Conservation (phyloP, 2,888 invertebrate species). For the Eristalis pertinax region DNA sequence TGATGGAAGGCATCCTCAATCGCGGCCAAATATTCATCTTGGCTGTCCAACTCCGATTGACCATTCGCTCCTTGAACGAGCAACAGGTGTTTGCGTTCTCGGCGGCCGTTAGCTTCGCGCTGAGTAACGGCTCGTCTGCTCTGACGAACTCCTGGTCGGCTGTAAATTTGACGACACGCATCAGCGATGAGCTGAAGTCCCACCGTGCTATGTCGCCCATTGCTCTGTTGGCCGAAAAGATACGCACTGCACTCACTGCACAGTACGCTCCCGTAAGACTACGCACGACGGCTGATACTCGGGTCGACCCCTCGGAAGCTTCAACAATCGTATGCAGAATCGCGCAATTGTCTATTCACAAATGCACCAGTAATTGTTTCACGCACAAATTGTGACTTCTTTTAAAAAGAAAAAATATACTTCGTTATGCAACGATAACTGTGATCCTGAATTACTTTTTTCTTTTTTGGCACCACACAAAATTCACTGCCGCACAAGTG, state of each 20-base stretch:
- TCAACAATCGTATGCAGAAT: background rate
- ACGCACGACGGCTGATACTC: background rate
- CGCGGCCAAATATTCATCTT: no score
- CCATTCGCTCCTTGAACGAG: background rate
- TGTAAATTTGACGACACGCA: no score
- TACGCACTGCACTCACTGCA: background rate
- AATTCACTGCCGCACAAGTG: no score
- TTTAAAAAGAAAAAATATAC: no score
- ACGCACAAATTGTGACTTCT: no score
- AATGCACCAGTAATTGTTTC: background rate
- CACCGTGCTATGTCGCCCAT: no score
- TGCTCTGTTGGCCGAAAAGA: no score
- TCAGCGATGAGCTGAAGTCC: no score
- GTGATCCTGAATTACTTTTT: no score
- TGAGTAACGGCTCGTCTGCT: background rate
- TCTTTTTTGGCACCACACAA: no score
- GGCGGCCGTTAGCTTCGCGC: background rate
- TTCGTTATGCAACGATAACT: no score
- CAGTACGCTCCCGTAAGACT: background rate
- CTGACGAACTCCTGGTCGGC: background rate
- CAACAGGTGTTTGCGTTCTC: background rate
- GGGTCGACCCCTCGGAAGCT: conserved; percentile 1
- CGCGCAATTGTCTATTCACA: background rate
- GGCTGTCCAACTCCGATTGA: background rate
- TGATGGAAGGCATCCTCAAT: no score